Conservation (phyloP, 2,888 invertebrate species). For the Melinopterus prodromus region DNA sequence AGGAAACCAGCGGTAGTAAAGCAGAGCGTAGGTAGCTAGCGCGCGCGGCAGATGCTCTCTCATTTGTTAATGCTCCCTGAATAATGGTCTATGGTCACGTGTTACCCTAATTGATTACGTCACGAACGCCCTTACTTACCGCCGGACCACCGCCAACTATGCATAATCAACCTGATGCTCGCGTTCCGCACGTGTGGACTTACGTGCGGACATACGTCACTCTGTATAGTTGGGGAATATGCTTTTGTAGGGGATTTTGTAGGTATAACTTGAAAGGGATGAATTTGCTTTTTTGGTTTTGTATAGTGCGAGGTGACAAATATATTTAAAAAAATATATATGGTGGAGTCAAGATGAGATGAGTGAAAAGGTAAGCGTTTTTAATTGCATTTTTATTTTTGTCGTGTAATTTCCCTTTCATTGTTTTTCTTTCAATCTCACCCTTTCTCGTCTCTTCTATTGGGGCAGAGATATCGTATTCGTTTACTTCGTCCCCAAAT, state of each 20-base stretch:
- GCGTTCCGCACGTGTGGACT: neutral
- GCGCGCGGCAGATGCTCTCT: slow-evolving; percentile 46
- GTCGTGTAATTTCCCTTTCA: too few species aligned
- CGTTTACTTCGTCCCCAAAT: too few species aligned
- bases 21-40: slow-evolving; percentile 10
- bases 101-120: slow-evolving; percentile 49
- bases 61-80: slow-evolving; percentile 51
- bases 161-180: slow-evolving; percentile 33
- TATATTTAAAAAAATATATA: too few species aligned
- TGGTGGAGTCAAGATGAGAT: too few species aligned
- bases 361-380: too few species aligned
- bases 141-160: slow-evolving; percentile 14
- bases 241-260: neutral
- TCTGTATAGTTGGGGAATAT: neutral
- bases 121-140: slow-evolving; percentile 45
- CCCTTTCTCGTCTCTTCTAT: too few species aligned
- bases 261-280: too few species aligned
- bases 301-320: too few species aligned
- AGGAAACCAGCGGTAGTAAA: slow-evolving; percentile 6
- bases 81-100: slow-evolving; percentile 50
- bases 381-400: too few species aligned
- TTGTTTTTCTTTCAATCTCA: too few species aligned
- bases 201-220: neutral
- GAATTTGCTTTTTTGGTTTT: too few species aligned
- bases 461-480: too few species aligned